These are phyloP conservation scores for Dipus sagitta DNA, from an alignment of 2,797 vertebrate genomes.

Conservation along the genomic window DNA sequence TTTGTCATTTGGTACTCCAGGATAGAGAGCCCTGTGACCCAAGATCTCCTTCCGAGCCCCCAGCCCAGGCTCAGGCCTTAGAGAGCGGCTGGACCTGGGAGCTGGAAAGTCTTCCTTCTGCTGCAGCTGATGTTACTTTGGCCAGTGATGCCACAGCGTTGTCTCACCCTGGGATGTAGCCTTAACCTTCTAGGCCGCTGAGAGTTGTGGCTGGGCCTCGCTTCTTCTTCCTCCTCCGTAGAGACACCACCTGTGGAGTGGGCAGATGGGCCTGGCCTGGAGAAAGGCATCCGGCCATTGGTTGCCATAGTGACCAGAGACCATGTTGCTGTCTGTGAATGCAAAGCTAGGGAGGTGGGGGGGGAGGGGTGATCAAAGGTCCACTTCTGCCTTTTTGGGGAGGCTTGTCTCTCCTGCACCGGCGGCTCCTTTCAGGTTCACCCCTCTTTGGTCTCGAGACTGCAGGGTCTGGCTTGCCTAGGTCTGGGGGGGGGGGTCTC, in stretches of 20 bases:
- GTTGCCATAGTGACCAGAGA: slow-evolving; percentile 77
- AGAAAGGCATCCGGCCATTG: slow-evolving; percentile 57
- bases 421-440: background rate
- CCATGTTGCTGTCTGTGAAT: slow-evolving; percentile 55
- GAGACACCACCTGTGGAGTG: slow-evolving; percentile 4
- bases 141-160: background rate
- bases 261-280: slow-evolving; percentile 71
- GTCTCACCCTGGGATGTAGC: background rate
- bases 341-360: slow-evolving; percentile 51
- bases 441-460: background rate
- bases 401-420: background rate
- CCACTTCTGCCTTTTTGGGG: background rate
- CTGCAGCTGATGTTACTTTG: background rate
- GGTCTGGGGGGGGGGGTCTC: background rate
- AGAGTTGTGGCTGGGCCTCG: slow-evolving; percentile 1
- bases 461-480: background rate
- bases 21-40: background rate
- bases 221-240: background rate
- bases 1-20: slow-evolving; percentile 50
- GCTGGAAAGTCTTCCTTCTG: background rate
- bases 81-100: background rate
- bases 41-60: background rate
- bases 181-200: slow-evolving; percentile 7
- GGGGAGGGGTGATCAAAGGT: background rate
- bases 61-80: background rate